A percentile compares a stretch with the other conserved stretches of the same genome.
phyloP scores from a whole-genome alignment of 2,797 vertebrate genomes.

The Sebastes steindachneri region DNA sequence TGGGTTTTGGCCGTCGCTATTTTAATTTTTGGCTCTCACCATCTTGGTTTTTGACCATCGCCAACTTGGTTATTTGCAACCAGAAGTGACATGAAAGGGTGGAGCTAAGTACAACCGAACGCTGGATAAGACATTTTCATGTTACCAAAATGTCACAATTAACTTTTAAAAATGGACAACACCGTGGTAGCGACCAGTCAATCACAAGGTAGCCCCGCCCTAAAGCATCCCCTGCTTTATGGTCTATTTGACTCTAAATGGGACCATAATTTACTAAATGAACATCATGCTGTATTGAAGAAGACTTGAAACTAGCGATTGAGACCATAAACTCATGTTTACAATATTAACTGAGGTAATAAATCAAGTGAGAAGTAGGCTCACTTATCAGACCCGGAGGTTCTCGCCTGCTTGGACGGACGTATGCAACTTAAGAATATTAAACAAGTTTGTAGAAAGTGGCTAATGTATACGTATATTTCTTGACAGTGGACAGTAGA shows the following conservation, averaged over 20 bases:
- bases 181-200: accelerated
- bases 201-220: no score
- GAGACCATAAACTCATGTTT: no score
- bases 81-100: background rate
- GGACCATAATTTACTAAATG: no score
- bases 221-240: no score
- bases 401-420: background rate
- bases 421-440: background rate
- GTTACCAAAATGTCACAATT: background rate
- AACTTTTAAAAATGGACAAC: background rate
- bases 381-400: background rate
- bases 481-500: background rate
- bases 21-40: no score
- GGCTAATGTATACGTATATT: background rate
- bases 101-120: background rate
- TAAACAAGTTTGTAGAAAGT: background rate
- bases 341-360: no score
- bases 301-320: no score
- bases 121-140: background rate
- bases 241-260: no score
- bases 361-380: no score
- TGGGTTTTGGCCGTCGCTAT: no score
- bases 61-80: background rate
- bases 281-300: no score
- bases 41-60: background rate